These are phyloP conservation scores for Oscheius onirici DNA, from an alignment of 2,888 invertebrate species.

Conservation along the genomic window DNA sequence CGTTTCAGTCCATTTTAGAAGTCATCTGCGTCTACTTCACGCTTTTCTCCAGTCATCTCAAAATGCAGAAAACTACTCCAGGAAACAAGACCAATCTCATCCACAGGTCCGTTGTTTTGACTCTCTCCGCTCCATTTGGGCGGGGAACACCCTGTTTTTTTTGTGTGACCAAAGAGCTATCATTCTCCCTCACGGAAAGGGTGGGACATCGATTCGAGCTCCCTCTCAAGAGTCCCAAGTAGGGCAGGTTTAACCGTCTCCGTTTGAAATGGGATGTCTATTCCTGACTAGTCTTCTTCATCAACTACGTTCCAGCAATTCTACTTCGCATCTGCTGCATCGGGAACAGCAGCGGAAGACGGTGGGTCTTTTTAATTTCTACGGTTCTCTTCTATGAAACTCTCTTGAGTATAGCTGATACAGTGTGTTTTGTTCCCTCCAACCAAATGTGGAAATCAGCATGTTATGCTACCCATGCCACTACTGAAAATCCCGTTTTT, in stretches of 20 bases:
- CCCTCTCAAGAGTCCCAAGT: neutral
- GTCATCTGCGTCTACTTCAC: too few species aligned
- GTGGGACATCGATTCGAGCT: constrained; percentile 13
- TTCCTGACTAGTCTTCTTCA: constrained; percentile 15
- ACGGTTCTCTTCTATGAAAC: neutral
- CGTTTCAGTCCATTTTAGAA: too few species aligned
- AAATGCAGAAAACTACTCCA: too few species aligned
- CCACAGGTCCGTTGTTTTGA: neutral
- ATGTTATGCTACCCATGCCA: too few species aligned
- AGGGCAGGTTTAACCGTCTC: constrained; percentile 1
- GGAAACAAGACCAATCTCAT: neutral
- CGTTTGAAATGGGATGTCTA: constrained; percentile 17
- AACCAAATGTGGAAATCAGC: too few species aligned
- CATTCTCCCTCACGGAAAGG: neutral
- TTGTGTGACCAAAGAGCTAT: neutral
- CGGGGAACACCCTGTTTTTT: too few species aligned
- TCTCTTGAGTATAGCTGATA: neutral
- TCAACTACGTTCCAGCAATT: constrained; percentile 23
- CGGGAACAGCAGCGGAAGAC: neutral
- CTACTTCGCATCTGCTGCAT: constrained; percentile 19
- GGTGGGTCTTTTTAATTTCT: neutral
- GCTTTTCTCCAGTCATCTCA: too few species aligned
- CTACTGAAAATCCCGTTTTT: too few species aligned
- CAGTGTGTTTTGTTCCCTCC: too few species aligned
- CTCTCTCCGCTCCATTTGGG: neutral